Base-by-base conservation (phyloP, 2,113 vertebrate genomes). In the Dolichallabes microphthalmus region DNA sequence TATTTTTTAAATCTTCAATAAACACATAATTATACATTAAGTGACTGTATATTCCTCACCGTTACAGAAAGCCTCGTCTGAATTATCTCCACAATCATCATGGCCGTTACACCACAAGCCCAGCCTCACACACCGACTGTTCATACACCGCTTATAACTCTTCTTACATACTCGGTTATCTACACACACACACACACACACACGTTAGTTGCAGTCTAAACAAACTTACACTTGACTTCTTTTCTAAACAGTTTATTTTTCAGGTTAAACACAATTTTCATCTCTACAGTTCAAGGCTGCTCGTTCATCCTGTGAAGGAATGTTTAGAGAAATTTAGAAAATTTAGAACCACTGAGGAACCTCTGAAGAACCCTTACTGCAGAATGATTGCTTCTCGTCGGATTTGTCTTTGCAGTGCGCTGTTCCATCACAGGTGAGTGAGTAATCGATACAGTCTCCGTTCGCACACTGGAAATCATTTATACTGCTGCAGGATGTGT, bases 381-480 rank as follows among this genome's bases (percentile, higher is more conserved):
- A 99, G 94, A 98, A 99, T 85, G 96, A 97, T 7, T 96, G 97
- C 87, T 99, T 99, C 95, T 99, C 98, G 0, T 99, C 98, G 0
- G 98, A 99, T 93, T 98, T 99, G 95, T 99, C 97, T 91, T 98
- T 99, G 94, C 98, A 99, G 93, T 99, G 95, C 20, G 96, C 94
- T 79, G 94, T 95, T 0, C 97, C 96, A 0, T 99, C 98, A 0
- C 98, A 99, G 0, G 98, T 98, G 90, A 96, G 93, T 77, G 95
- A 96, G 95, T 98, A 99, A 92, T 96, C 96, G 13, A 99, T 94
- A 84, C 98, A 99, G 90, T 99, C 97, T 0, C 98, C 97, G 0
- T 98, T 99, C 9, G 97, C 97, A n/a, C 98, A 99, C 90, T 98
- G 97, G 0, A 99, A 99, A 90, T 98, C 96, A 0, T 97, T 94